A percentile compares a stretch with the other conserved stretches of the same genome.
Conservation (phyloP, 2,113 vertebrate species). For the Ondatra zibethicus region DNA sequence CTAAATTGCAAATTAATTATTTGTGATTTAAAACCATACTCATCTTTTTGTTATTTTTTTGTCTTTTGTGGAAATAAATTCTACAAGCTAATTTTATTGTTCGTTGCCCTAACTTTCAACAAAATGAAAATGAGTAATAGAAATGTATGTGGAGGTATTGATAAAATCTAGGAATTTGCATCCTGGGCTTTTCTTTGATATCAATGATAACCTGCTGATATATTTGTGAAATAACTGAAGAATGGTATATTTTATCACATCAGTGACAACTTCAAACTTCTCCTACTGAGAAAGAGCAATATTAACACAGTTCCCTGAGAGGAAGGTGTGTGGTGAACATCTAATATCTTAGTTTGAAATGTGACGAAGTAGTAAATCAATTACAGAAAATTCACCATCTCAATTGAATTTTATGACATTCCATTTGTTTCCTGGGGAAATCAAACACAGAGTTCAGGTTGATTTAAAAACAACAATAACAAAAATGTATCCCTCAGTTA, state of each 20-base stretch:
- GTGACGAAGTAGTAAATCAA: not conserved
- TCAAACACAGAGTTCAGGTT: not conserved
- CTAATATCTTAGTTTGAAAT: not conserved
- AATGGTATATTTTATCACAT: not conserved
- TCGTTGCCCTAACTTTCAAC: not conserved
- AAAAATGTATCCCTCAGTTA: not conserved
- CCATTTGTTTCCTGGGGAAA: not conserved
- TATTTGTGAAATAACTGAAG: constrained; percentile 9
- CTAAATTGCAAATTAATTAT: not conserved
- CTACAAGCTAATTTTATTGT: not conserved
- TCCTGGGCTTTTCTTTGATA: not conserved
- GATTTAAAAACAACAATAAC: not conserved
- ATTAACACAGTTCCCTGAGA: not conserved
- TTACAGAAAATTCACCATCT: not conserved
- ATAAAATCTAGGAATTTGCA: not conserved
- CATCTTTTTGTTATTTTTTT: not conserved
- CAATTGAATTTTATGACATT: not conserved
- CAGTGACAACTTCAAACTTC: not conserved
- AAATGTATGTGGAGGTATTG: not conserved
- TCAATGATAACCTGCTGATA: not conserved
- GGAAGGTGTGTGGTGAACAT: not conserved
- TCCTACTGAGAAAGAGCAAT: not conserved
- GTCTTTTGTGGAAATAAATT: not conserved
- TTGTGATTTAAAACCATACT: not conserved
- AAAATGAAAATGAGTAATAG: not conserved